Evolutionary conservation across 2,888 invertebrate genomes (phyloP), one percentile per base, ranked within the genome.

Genomic region (Cerastoderma edule): DNA sequence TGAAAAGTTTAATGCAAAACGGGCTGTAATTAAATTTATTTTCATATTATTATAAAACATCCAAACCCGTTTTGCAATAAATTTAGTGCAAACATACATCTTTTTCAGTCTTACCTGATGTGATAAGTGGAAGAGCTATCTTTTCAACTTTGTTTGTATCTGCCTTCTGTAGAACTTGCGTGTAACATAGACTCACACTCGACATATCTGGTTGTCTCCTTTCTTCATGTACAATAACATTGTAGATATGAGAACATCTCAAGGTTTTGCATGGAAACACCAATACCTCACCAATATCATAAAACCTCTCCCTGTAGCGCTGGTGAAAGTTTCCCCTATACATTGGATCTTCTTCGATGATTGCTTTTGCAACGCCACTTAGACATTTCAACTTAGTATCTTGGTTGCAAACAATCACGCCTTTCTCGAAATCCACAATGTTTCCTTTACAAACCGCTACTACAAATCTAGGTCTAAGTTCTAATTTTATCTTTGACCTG

Each of bases 81-180:
- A n/a, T n/a, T n/a, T n/a, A n/a, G n/a, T n/a, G n/a, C n/a, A n/a
- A n/a, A n/a, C n/a, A n/a, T n/a, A n/a, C n/a, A n/a, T n/a, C n/a
- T n/a, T n/a, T n/a, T n/a, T n/a, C n/a, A n/a, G n/a, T n/a, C 57
- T 60, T 24, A 60, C 60, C 60, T n/a, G 48, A 48, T 46, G 22
- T 28, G 19, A 65, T 27, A 19, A 48, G 5, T 4, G 65, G 65
- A 1, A 65, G 6, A 46, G 48, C 65, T 16, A 48, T 48, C 16
- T 28, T 44, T 13, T 44, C 5, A 30, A 30, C 39, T 8, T 22
- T 22, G 8, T 60, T 39, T 24, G 22, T 22, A 24, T 33, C 24
- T 10, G 60, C 60, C 27, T 39, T 60, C 24, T 60, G 33, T 24
- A 60, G 24, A 1, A 60, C 60, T 22, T 60, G 60, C 4, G 35